These are phyloP conservation scores for Neomorphus geoffroyi DNA, from an alignment of 2,797 vertebrate species.

Conservation along the genomic window DNA sequence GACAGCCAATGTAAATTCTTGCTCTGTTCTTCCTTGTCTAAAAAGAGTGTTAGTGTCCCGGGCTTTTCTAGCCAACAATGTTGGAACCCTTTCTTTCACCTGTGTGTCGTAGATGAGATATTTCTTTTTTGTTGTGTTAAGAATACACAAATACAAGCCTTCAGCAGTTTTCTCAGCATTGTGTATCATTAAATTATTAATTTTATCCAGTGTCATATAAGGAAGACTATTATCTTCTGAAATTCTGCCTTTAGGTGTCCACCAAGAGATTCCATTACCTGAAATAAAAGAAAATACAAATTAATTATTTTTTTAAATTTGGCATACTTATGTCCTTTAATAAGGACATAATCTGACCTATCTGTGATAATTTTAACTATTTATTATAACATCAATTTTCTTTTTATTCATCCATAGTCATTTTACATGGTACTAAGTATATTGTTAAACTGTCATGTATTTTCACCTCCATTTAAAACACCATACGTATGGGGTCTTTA, in stretches of 20 bases:
- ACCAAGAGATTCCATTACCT: slow-evolving; percentile 68
- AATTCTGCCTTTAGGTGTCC: slow-evolving; percentile 77
- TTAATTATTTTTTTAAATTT: background rate
- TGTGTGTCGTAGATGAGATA: slow-evolving; percentile 69
- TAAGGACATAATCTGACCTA: background rate
- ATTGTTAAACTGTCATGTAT: background rate
- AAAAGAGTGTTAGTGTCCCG: background rate
- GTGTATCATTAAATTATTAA: slow-evolving; percentile 66
- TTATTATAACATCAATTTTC: background rate
- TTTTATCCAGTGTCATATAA: background rate
- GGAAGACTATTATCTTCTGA: slow-evolving; percentile 24
- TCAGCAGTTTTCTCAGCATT: slow-evolving; percentile 55
- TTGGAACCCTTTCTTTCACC: slow-evolving; percentile 50
- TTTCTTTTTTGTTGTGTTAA: slow-evolving; percentile 52
- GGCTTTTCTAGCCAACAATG: slow-evolving; percentile 47
- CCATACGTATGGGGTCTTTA: background rate
- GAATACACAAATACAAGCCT: slow-evolving; percentile 76
- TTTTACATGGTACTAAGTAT: background rate
- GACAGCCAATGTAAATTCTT: slow-evolving; percentile 80
- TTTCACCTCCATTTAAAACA: background rate
- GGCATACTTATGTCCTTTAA: background rate
- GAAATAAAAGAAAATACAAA: background rate
- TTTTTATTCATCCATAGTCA: background rate
- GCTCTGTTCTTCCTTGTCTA: background rate
- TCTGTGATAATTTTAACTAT: background rate